phyloP scores from a whole-genome alignment of 2,888 invertebrate genomes.

The Microctonus brassicae region DNA sequence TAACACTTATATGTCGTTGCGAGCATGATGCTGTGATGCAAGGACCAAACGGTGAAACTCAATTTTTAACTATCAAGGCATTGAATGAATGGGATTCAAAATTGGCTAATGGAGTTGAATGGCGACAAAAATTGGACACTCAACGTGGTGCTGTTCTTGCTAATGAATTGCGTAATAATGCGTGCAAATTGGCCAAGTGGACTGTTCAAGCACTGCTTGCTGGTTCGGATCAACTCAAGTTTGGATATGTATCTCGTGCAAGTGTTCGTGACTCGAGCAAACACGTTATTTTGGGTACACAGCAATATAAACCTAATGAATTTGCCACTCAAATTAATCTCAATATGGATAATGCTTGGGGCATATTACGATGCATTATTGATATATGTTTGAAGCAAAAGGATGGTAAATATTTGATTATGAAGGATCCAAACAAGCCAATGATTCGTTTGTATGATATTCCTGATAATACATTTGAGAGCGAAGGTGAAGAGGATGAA shows the following conservation, averaged over 20 bases:
- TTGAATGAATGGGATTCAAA: slow-evolving; percentile 99
- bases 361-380: slow-evolving; percentile 95
- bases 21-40: slow-evolving; percentile 96
- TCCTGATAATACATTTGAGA: slow-evolving; percentile 98
- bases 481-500: slow-evolving; percentile 92
- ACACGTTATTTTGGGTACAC: slow-evolving; percentile 96
- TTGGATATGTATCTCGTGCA: slow-evolving; percentile 98
- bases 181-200: slow-evolving; percentile 99
- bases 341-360: slow-evolving; percentile 99
- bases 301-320: slow-evolving; percentile 98
- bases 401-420: slow-evolving; percentile 96
- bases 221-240: slow-evolving; percentile 97
- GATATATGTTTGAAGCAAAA: slow-evolving; percentile 97
- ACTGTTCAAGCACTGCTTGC: slow-evolving; percentile 95
- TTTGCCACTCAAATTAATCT: slow-evolving; percentile 99
- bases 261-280: slow-evolving; percentile 94
- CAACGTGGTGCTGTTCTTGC: slow-evolving; percentile 98
- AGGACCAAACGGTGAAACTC: slow-evolving; percentile 88
- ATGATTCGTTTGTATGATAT: slow-evolving; percentile 97
- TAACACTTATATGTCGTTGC: slow-evolving; percentile 91
- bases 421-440: slow-evolving; percentile 99
- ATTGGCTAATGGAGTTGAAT: slow-evolving; percentile 95
- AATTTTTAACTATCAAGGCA: slow-evolving; percentile 96
- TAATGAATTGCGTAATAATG: slow-evolving; percentile 97
- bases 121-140: slow-evolving; percentile 97